These are phyloP conservation scores for Cydia fagiglandana DNA, from an alignment of 1,140 invertebrate species.

Conservation along the genomic window DNA sequence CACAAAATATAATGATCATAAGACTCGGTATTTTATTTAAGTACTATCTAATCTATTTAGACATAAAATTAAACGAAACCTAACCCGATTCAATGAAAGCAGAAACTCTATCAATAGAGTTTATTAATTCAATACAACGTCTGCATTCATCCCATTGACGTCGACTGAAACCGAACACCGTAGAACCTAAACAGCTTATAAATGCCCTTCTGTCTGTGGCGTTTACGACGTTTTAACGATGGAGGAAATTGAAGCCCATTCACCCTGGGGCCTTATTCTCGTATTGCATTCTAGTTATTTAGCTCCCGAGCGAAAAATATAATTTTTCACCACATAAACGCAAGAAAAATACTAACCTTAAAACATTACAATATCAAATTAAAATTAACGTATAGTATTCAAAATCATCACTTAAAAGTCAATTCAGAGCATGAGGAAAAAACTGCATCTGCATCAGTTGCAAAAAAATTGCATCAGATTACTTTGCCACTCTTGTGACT, in stretches of 20 bases:
- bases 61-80: conserved; percentile 10
- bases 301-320: too few species aligned
- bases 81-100: conserved; percentile 13
- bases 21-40: background rate
- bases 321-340: too few species aligned
- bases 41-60: background rate
- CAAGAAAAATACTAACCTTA: too few species aligned
- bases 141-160: conserved; percentile 12
- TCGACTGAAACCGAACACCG: background rate
- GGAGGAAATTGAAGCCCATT: background rate
- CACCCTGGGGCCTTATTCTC: background rate
- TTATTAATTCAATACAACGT: conserved; percentile 28
- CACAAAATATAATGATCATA: too few species aligned
- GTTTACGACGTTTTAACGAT: background rate
- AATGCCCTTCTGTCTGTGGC: background rate
- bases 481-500: too few species aligned
- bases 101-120: background rate
- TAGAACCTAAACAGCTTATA: background rate
- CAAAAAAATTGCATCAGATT: too few species aligned
- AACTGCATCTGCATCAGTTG: too few species aligned
- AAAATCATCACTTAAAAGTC: too few species aligned
- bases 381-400: too few species aligned
- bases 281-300: background rate
- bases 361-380: too few species aligned
- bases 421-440: too few species aligned